Evolutionary conservation across 2,888 invertebrate species (phyloP).

Genomic region (Amphipyra berbera): DNA sequence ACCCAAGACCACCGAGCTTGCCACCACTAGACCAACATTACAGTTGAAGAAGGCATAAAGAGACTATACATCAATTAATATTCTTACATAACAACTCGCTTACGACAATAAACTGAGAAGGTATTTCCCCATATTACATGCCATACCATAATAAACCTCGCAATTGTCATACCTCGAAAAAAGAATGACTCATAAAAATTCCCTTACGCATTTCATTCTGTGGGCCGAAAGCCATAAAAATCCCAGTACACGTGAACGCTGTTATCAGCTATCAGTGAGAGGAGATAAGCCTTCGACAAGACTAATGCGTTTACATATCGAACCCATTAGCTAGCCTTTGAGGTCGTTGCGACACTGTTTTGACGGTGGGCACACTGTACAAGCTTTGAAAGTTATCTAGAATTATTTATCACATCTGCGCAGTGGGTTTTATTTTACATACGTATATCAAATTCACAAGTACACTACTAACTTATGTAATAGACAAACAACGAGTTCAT

Average conservation of each 20-base stretch:
- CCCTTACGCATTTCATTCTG: conserved; percentile 43
- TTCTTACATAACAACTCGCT: neutral
- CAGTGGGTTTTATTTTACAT: neutral
- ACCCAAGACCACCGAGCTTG: too few species aligned
- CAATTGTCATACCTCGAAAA: conserved; percentile 37
- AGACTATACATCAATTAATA: neutral
- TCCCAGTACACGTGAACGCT: conserved; percentile 33
- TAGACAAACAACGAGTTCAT: too few species aligned
- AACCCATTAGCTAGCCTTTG: conserved; percentile 63
- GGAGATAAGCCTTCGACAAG: conserved; percentile 59
- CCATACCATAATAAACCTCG: conserved; percentile 10
- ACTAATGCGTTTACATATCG: conserved; percentile 75
- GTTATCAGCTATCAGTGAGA: conserved; percentile 60
- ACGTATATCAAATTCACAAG: too few species aligned
- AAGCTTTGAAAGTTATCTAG: conserved; percentile 9
- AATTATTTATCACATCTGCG: conserved; percentile 26
- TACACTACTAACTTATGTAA: too few species aligned
- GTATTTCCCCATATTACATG: conserved; percentile 44
- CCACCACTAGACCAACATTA: too few species aligned
- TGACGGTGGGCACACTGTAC: conserved; percentile 14
- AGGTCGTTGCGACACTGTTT: conserved; percentile 28
- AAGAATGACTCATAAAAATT: conserved; percentile 53
- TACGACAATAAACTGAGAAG: conserved; percentile 15
- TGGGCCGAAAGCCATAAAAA: conserved; percentile 37
- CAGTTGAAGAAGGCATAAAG: too few species aligned